These are phyloP conservation scores for Ascaphus truei DNA, from an alignment of 2,113 vertebrate species.

Conservation along the genomic window DNA sequence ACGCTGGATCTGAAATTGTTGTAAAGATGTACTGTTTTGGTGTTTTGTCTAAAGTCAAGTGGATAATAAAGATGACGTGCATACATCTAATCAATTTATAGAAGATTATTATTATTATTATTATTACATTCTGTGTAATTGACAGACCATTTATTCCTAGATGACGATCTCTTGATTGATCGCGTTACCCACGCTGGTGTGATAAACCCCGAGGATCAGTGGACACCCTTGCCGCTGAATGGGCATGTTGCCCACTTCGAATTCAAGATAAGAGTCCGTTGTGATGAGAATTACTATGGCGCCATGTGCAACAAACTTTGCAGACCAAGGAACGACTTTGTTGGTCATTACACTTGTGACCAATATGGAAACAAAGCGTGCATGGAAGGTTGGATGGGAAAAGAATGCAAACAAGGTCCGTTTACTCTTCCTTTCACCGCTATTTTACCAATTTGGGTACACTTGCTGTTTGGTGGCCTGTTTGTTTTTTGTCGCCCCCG, in stretches of 20 bases:
- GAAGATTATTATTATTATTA: background rate
- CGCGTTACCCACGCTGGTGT: constrained; percentile 79
- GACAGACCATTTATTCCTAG: constrained; percentile 61
- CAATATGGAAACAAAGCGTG: constrained; percentile 84
- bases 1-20: too few species aligned
- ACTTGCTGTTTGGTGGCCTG: too few species aligned
- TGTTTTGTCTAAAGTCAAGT: too few species aligned
- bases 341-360: constrained; percentile 88
- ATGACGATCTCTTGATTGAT: constrained; percentile 79
- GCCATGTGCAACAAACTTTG: constrained; percentile 89
- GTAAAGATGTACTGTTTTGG: too few species aligned
- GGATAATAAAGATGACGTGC: too few species aligned
- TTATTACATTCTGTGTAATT: constrained; percentile 7
- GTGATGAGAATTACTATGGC: constrained; percentile 87
- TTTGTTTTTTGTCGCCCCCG: too few species aligned
- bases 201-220: constrained; percentile 86
- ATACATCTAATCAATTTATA: too few species aligned
- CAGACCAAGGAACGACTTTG: constrained; percentile 84
- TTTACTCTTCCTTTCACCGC: too few species aligned
- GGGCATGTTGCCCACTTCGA: constrained; percentile 70
- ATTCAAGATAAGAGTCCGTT: constrained; percentile 82
- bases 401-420: constrained; percentile 81
- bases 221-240: constrained; percentile 71
- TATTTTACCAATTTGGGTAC: too few species aligned
- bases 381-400: constrained; percentile 89